phyloP scores from a whole-genome alignment of 2,113 vertebrate species.

The Eclectus roratus region DNA sequence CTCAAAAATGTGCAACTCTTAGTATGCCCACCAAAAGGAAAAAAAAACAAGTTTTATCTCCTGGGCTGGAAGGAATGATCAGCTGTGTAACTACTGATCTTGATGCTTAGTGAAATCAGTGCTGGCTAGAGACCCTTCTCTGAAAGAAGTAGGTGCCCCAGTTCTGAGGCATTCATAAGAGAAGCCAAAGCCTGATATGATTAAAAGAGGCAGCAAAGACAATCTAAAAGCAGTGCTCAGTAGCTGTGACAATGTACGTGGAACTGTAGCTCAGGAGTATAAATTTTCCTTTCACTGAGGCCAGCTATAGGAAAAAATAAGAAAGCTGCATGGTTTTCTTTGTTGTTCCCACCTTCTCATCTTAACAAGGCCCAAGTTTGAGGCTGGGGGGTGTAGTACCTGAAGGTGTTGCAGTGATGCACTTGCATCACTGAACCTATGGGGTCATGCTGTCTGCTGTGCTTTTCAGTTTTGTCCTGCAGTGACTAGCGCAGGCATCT shows the following conservation, averaged over 20 bases:
- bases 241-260: not conserved
- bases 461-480: not conserved
- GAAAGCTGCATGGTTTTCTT: not conserved
- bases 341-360: not conserved
- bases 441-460: not conserved
- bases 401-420: not conserved
- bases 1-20: not conserved
- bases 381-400: not conserved
- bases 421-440: not conserved
- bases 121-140: not conserved
- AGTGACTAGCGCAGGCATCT: not conserved
- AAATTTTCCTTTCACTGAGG: not conserved
- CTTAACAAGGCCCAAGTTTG: not conserved
- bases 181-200: constrained; percentile 24
- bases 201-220: not conserved
- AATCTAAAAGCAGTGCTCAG: not conserved
- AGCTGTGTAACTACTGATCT: not conserved
- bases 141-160: not conserved
- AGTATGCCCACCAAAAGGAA: not conserved
- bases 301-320: not conserved
- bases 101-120: not conserved
- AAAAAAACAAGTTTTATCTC: not conserved
- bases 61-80: not conserved
- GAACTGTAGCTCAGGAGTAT: not conserved
- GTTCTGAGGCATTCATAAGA: not conserved